A percentile compares a stretch with the other conserved stretches of the same genome.
Evolutionary conservation across 1,140 invertebrate species (phyloP).

Genomic region (Tyrophagus putrescentiae): DNA sequence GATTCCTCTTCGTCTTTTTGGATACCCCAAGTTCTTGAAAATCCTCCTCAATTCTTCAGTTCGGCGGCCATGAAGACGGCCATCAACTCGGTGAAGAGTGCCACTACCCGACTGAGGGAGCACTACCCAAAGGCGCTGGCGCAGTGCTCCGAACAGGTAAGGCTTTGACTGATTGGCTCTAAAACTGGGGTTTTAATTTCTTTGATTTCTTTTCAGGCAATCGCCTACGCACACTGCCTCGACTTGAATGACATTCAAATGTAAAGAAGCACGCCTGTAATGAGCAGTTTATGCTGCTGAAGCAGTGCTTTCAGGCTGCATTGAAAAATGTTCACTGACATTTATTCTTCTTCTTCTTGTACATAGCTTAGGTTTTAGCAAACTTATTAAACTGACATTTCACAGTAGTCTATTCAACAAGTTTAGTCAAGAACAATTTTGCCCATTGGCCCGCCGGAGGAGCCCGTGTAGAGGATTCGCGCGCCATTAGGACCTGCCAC

Average conservation of each 20-base stretch:
- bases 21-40: no score
- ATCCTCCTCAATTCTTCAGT: no score
- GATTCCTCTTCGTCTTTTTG: no score
- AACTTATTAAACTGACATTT: neutral
- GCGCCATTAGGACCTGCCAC: neutral
- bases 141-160: neutral
- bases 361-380: neutral
- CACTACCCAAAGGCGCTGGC: constrained; percentile 8
- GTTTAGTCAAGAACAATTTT: neutral
- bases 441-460: neutral
- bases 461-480: neutral
- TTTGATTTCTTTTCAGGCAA: neutral
- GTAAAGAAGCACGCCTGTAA: neutral
- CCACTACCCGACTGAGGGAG: neutral
- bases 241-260: constrained; percentile 11
- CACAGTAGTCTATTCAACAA: no score
- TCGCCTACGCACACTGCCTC: constrained; percentile 6
- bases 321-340: neutral
- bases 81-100: no score
- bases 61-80: no score
- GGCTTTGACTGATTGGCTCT: neutral
- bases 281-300: constrained; percentile 12
- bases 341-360: constrained; percentile 1
- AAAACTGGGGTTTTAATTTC: neutral
- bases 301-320: constrained; percentile 9